Base-by-base conservation (phyloP, 2,113 vertebrate species). In the Pygoscelis antarcticus region DNA sequence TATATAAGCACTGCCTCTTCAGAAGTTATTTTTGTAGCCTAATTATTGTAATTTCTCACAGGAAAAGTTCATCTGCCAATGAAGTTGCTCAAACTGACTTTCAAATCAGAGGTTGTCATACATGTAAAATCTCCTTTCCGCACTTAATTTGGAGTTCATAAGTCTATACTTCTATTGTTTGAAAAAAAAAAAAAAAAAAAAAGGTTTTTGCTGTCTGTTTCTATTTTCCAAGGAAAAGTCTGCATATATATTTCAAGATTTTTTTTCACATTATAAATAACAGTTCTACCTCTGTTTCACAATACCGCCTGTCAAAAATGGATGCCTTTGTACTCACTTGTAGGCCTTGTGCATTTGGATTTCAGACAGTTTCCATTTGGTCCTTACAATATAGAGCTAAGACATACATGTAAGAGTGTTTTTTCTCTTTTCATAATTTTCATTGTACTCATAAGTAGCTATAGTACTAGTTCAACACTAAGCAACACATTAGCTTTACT, bases 31-130 rank as follows among this genome's bases (percentile, higher is more conserved):
- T 92, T 92, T 81, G 27, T 54, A 70, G 16, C 27, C 66, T 96
- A 89, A 93, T 95, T 93, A 93, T 95, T 92, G 32, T 46, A 90
- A 27, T 92, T 94, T 96, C 20, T 95, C 72, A 66, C 60, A 91
- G 42, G 72, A 84, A 83, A 96, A 64, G 40, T 92, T 95, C 46
- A 93, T 83, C 60, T 96, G 77, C 47, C 77, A 89, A 23, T 91
- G 65, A 14, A 81, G 77, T 94, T 94, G 9, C 26, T 96, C 51
- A 84, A 81, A 89, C 32, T 57, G 68, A 89, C 60, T 96, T 89
- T 95, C 72, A 95, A 66, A 93, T 81, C 54, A 81, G 38, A 91
- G 60, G 38, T 30, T 94, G 77, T 89, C 77, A 81, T 19, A 75
- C 2, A 55, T 52, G 42, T 16, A 89, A 95, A 84, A 65, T 78